phyloP scores from a whole-genome alignment of 2,888 invertebrate genomes.

The Sarcophaga variegata region DNA sequence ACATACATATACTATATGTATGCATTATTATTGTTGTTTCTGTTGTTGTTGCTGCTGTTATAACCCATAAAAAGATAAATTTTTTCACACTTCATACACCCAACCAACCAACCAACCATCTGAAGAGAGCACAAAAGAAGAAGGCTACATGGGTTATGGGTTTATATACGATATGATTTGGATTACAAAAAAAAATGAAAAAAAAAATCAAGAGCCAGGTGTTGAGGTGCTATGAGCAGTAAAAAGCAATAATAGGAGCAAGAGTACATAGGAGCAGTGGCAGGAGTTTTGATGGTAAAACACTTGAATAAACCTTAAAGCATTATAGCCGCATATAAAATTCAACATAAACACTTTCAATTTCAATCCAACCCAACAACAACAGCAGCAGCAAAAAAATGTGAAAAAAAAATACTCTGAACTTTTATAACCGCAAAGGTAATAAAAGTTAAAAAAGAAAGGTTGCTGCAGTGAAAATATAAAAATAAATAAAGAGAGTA shows the following conservation, averaged over 20 bases:
- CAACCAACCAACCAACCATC: constrained; percentile 10
- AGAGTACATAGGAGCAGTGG: not conserved
- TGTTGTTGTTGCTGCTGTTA: constrained; percentile 32
- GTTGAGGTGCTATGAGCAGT: not conserved
- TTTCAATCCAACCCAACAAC: constrained; percentile 45
- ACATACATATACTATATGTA: not conserved
- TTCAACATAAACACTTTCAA: constrained; percentile 67
- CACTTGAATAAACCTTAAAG: constrained; percentile 65
- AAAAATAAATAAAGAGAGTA: not conserved
- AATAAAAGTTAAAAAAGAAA: constrained; percentile 63
- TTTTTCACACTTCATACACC: constrained; percentile 56
- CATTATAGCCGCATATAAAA: constrained; percentile 57
- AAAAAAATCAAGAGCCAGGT: not conserved
- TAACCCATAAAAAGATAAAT: constrained; percentile 61
- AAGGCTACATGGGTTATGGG: not conserved
- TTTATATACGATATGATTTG: not conserved
- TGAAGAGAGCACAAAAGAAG: not conserved
- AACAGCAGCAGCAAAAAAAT: constrained; percentile 14
- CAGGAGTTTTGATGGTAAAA: not conserved
- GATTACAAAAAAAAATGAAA: not conserved
- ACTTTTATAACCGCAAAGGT: constrained; percentile 71
- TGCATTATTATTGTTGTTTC: constrained; percentile 28
- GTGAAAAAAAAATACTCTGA: constrained; percentile 42
- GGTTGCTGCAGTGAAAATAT: not conserved
- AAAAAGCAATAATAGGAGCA: not conserved